Conservation (phyloP, 2,797 vertebrate genomes). For the Lacerta bilineata region DNA sequence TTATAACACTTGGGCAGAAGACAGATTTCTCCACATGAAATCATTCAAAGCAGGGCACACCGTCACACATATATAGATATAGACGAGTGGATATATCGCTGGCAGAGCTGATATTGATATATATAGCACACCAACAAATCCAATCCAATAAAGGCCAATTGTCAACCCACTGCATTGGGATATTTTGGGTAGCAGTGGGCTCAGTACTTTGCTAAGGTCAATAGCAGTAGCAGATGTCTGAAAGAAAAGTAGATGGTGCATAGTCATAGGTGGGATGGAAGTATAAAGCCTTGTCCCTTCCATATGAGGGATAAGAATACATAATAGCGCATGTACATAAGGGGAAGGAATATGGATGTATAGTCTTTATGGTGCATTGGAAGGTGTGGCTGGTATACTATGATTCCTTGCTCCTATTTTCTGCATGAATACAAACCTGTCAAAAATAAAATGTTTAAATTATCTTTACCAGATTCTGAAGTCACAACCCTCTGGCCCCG, state of each 20-base stretch:
- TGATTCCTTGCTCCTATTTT: rapidly evolving
- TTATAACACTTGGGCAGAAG: conserved; percentile 9
- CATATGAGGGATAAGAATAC: rapidly evolving
- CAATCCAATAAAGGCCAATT: background rate
- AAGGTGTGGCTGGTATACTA: rapidly evolving
- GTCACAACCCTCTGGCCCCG: background rate
- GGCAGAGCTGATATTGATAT: background rate
- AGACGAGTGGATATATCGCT: background rate
- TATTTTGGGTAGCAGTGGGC: background rate
- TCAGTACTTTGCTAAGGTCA: background rate
- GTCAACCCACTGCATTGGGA: background rate
- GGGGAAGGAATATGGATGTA: rapidly evolving
- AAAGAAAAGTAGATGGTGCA: rapidly evolving
- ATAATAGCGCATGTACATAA: background rate
- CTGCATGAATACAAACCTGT: rapidly evolving
- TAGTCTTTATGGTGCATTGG: background rate
- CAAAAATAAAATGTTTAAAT: background rate
- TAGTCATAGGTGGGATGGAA: rapidly evolving
- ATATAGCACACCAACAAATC: background rate
- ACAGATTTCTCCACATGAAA: background rate
- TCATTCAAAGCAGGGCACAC: background rate
- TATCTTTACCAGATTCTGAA: background rate
- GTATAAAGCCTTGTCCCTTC: background rate
- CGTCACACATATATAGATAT: background rate
- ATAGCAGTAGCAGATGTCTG: background rate